Evolutionary conservation across 2,888 invertebrate species (phyloP).

Genomic region (Sesia apiformis): DNA sequence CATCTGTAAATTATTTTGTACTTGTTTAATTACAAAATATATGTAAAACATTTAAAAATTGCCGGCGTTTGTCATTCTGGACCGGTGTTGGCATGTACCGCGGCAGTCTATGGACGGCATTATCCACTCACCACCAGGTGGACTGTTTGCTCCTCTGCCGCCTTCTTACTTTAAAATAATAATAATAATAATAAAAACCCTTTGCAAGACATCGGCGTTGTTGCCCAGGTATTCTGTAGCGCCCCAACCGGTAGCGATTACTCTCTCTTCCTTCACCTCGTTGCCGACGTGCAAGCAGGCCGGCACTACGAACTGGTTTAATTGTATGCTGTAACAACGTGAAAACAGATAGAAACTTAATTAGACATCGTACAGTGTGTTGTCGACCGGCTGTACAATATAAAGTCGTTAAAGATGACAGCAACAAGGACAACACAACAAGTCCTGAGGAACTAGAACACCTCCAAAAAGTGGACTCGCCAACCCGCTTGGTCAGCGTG

Average conservation of each 20-base stretch:
- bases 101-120: not conserved
- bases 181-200: conserved; percentile 23
- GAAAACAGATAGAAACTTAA: not conserved
- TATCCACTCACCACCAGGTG: not conserved
- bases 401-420: no score
- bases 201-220: conserved; percentile 28
- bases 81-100: no score
- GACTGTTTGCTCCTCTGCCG: not conserved
- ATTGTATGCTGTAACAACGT: conserved; percentile 21
- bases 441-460: no score
- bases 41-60: no score
- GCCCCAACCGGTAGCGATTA: conserved; percentile 41
- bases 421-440: no score
- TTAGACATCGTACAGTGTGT: no score
- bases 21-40: no score
- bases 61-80: no score
- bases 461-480: no score
- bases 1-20: conserved; percentile 21
- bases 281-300: conserved; percentile 32
- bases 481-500: no score
- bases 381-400: no score
- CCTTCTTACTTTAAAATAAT: no score
- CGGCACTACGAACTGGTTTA: conserved; percentile 28
- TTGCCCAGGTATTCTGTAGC: conserved; percentile 18
- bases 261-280: conserved; percentile 13